A percentile compares a stretch with the other conserved stretches of the same genome.
Conservation (phyloP, 1,140 invertebrate species). For the Heterodera schachtii region DNA sequence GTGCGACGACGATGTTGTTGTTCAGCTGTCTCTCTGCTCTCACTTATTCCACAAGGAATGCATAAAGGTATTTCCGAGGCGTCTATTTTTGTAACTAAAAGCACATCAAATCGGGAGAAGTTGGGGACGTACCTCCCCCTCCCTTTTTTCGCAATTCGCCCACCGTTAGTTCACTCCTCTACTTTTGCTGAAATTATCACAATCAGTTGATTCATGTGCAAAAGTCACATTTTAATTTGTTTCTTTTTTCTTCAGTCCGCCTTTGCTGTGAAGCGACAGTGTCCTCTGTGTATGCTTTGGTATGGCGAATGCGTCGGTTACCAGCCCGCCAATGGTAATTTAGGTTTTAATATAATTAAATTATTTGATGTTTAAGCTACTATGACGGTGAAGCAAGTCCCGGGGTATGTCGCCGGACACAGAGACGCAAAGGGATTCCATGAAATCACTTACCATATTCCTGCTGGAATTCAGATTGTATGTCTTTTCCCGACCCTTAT, state of each 20-base stretch:
- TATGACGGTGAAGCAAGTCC: slow-evolving; percentile 31
- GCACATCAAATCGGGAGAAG: too few relatives aligned
- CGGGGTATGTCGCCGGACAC: slow-evolving; percentile 42
- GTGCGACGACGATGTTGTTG: slow-evolving; percentile 18
- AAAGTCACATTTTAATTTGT: background rate
- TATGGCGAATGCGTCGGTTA: slow-evolving; percentile 38
- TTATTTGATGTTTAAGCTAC: slow-evolving; percentile 9
- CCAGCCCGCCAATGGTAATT: slow-evolving; percentile 34
- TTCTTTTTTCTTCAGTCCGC: slow-evolving; percentile 31
- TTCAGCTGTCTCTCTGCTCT: slow-evolving; percentile 29
- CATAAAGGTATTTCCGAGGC: slow-evolving; percentile 23
- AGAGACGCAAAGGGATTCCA: slow-evolving; percentile 36
- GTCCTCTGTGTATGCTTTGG: slow-evolving; percentile 44
- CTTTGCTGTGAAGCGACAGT: slow-evolving; percentile 40
- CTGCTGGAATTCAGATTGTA: slow-evolving; percentile 43
- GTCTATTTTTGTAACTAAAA: too few relatives aligned
- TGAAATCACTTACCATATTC: slow-evolving; percentile 39
- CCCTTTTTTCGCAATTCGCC: background rate
- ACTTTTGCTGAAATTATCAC: too few relatives aligned
- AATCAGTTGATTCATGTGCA: too few relatives aligned
- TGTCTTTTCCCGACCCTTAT: background rate
- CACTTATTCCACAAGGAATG: slow-evolving; percentile 43
- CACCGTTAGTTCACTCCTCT: too few relatives aligned
- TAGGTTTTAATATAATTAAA: background rate
- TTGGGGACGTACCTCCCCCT: background rate